Conservation (phyloP, 2,113 vertebrate genomes). For the Martes martes region DNA sequence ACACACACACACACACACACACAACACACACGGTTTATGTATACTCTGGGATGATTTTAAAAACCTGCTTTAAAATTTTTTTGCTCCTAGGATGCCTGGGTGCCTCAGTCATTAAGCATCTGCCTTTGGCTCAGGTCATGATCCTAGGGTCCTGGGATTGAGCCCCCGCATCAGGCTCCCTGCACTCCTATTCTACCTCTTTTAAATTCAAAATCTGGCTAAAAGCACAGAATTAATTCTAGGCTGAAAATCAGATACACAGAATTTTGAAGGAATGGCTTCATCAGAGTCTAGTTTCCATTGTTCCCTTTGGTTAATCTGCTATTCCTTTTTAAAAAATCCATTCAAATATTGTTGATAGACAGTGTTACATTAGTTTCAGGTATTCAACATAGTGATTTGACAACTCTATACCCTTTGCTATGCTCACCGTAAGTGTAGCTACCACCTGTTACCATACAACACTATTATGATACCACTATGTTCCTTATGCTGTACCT, state of each 20-base stretch:
- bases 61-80: background rate
- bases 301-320: background rate
- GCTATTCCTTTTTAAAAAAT: background rate
- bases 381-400: background rate
- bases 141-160: too few relatives aligned
- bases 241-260: slow-evolving; percentile 16
- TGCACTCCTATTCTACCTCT: background rate
- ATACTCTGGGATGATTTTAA: background rate
- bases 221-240: slow-evolving; percentile 16
- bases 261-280: background rate
- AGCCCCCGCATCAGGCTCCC: too few relatives aligned
- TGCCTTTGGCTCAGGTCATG: too few relatives aligned
- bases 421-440: background rate
- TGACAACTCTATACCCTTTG: background rate
- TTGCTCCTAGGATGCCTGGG: background rate
- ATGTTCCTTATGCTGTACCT: background rate
- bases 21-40: background rate
- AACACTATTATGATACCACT: background rate
- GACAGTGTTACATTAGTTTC: background rate
- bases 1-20: too few relatives aligned
- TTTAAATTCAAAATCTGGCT: slow-evolving; percentile 10
- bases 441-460: background rate
- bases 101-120: too few relatives aligned
- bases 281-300: background rate
- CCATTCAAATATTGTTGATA: background rate